A percentile compares a stretch with the other conserved stretches of the same genome.
These are phyloP conservation scores for Anser cygnoides DNA, from an alignment of 2,113 vertebrate species.

Conservation along the genomic window DNA sequence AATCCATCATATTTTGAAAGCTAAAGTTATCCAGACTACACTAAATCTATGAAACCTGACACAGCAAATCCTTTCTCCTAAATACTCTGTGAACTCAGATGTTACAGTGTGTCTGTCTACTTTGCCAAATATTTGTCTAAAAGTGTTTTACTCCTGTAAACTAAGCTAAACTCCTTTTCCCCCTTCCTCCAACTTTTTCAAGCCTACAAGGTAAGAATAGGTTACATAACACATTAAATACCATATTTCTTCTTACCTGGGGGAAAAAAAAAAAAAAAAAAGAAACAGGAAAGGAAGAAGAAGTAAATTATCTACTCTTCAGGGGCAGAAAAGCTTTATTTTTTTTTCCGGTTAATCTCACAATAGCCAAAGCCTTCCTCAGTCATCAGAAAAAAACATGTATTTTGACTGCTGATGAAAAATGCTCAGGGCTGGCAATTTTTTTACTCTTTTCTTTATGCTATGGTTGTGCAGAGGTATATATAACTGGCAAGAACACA, in stretches of 20 bases:
- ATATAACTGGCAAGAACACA: background rate
- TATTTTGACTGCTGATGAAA: background rate
- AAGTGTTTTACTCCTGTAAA: background rate
- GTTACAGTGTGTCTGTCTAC: background rate
- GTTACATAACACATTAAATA: background rate
- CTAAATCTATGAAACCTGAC: background rate
- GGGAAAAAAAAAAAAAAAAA: background rate
- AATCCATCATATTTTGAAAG: conserved; percentile 33
- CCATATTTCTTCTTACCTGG: background rate
- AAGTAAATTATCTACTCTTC: background rate
- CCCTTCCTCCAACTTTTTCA: background rate
- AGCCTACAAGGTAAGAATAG: background rate
- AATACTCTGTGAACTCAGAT: background rate
- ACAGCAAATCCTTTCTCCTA: background rate
- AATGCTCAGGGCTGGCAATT: background rate
- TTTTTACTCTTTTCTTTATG: background rate
- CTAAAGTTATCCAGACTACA: background rate
- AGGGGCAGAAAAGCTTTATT: background rate
- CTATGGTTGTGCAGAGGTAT: background rate
- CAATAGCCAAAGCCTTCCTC: background rate
- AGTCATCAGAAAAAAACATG: background rate
- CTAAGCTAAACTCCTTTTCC: background rate
- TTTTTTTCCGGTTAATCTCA: background rate
- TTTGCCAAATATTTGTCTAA: background rate
- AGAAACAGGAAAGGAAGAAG: background rate